Evolutionary conservation across 2,113 vertebrate species (phyloP).

Genomic region (Tringa solitaria): DNA sequence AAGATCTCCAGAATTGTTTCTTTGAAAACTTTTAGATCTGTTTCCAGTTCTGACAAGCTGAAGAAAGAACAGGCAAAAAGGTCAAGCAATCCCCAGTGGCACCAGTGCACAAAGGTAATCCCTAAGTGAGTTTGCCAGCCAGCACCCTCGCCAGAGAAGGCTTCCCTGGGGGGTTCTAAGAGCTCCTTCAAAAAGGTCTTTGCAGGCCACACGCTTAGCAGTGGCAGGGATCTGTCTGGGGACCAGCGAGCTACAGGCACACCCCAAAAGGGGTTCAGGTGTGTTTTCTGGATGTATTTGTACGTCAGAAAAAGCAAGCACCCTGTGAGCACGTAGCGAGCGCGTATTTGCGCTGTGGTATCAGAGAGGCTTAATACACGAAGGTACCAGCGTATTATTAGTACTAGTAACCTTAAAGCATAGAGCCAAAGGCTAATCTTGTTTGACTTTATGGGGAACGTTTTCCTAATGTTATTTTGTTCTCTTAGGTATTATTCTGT

Average conservation of each 20-base stretch:
- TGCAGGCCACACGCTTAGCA: neutral
- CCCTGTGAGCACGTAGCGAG: fast-evolving
- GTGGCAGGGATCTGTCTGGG: neutral
- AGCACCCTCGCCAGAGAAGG: neutral
- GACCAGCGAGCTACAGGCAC: neutral
- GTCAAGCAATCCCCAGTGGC: neutral
- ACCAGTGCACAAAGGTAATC: neutral
- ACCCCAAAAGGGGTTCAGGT: neutral
- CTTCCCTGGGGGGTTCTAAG: neutral
- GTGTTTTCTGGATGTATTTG: neutral
- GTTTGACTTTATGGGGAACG: neutral
- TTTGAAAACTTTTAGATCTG: constrained; percentile 94
- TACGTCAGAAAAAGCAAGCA: neutral
- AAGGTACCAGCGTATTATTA: neutral
- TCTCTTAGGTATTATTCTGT: neutral
- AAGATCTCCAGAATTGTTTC: constrained; percentile 92
- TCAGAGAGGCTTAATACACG: neutral
- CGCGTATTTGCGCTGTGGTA: fast-evolving
- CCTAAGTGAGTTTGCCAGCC: neutral
- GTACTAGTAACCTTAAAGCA: neutral
- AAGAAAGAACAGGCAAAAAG: constrained; percentile 27
- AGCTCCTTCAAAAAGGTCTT: neutral
- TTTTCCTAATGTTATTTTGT: neutral
- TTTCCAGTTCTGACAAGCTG: constrained; percentile 96
- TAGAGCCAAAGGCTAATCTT: neutral